phyloP scores from a whole-genome alignment of 2,113 vertebrate species.

The Brachypteracias leptosomus region DNA sequence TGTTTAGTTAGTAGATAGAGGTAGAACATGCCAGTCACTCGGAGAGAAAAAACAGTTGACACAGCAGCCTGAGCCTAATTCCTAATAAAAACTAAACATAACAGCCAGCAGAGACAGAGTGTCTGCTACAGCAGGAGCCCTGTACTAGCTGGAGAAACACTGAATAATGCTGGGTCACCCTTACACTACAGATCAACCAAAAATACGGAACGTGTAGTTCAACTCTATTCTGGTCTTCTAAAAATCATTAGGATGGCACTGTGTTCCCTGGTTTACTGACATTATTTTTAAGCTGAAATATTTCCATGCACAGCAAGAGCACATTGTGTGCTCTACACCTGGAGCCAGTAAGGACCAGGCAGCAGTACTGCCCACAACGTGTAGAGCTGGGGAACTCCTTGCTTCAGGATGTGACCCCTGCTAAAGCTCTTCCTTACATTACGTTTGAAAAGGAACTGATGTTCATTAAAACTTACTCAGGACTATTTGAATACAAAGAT shows the following conservation, averaged over 20 bases:
- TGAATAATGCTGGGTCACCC: neutral
- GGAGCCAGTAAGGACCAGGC: neutral
- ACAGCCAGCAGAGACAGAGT: neutral
- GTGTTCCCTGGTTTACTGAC: neutral
- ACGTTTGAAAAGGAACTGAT: neutral
- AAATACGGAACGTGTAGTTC: neutral
- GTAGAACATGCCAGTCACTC: neutral
- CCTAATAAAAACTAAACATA: neutral
- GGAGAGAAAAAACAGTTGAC: neutral
- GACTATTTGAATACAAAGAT: neutral
- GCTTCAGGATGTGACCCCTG: neutral
- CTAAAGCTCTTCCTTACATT: neutral
- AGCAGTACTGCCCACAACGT: neutral
- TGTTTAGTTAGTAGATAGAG: neutral
- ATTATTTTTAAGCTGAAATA: neutral
- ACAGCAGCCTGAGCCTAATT: neutral
- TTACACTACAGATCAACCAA: neutral
- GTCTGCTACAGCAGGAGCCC: neutral
- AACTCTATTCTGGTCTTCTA: neutral
- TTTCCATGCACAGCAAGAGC: neutral
- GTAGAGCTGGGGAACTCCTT: neutral
- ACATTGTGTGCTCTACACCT: neutral
- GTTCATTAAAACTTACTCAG: neutral
- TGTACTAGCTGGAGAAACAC: neutral
- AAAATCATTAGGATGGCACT: neutral